Conservation (phyloP, 92 coral and sea anemone species). For the Siderastrea radians region DNA sequence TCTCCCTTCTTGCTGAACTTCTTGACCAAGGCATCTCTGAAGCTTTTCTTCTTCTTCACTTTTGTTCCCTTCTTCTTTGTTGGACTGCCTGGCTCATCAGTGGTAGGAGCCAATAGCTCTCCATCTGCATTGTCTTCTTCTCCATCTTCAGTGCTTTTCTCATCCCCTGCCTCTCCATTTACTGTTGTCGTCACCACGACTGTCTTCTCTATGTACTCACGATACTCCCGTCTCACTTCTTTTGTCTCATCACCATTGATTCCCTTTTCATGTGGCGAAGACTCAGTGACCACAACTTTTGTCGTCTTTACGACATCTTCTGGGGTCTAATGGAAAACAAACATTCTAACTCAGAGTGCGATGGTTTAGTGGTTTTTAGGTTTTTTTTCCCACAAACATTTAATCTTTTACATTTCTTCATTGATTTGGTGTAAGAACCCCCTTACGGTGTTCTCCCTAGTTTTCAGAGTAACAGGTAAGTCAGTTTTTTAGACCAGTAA, state of each 20-base stretch:
- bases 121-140: slow-evolving; percentile 66
- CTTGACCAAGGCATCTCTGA: slow-evolving; percentile 82
- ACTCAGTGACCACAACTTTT: slow-evolving; percentile 62
- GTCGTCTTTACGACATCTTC: slow-evolving; percentile 60
- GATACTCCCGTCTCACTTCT: slow-evolving; percentile 66
- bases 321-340: slow-evolving; percentile 24
- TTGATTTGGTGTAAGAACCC: too few relatives aligned
- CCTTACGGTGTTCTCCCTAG: too few relatives aligned
- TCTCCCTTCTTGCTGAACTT: slow-evolving; percentile 79
- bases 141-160: slow-evolving; percentile 41
- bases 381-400: too few relatives aligned
- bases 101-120: slow-evolving; percentile 33
- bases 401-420: too few relatives aligned
- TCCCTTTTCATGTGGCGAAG: slow-evolving; percentile 83
- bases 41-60: slow-evolving; percentile 93
- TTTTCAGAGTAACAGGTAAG: too few relatives aligned
- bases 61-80: slow-evolving; percentile 73
- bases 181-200: slow-evolving; percentile 76
- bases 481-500: too few relatives aligned
- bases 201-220: slow-evolving; percentile 62
- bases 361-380: too few relatives aligned
- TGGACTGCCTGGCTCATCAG: slow-evolving; percentile 75
- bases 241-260: slow-evolving; percentile 81
- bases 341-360: too few relatives aligned
- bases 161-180: slow-evolving; percentile 44